Evolutionary conservation across 2,797 vertebrate species (phyloP), one percentile per base, ranked within the genome.

Genomic region (Carapus acus): DNA sequence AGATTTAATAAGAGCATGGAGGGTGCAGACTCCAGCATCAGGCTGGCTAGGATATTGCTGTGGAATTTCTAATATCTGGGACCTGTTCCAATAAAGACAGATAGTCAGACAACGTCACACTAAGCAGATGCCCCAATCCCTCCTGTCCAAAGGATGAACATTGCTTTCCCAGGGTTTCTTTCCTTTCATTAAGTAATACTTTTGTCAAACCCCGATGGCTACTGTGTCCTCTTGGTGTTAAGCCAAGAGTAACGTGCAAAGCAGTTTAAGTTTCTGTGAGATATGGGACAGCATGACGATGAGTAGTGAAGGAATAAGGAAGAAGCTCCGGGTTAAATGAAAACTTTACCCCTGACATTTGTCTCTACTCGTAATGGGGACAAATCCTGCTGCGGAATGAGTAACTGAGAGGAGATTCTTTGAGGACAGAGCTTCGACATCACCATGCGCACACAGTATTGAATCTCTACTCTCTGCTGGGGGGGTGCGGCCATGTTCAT

Each of bases 31-130:
- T 70, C 60, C 33, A 39, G 67, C 3, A 46, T 71, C 78, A 62
- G 57, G 61, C 75, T 77, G 76, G 70, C 81, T 54, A 49, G 71
- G 73, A 68, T 75, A 69, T 69, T 68, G 76, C 71, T 60, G 41
- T 49, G 78, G 85, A 87, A 85, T 88, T 79, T 85, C 68, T 81
- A 84, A 84, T 84, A 85, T 78, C 50, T n/a, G 27, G 69, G 61
- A 72, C 42, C 41, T 14, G n/a, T 64, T 69, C 76, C 76, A 67
- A 50, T 22, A 16, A 75, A 76, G 66, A 70, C 75, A 51, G 71
- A 80, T 77, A 75, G 72, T 74, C 71, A 59, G 67, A 76, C 71
- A 69, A 72, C 56, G 75, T 81, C 75, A 80, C 65, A 77, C 67
- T 74, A 65, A 68, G 66, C 58, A 58, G 45, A 73, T 68, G 58